A percentile compares a stretch with the other conserved stretches of the same genome.
Evolutionary conservation across 2,888 invertebrate species (phyloP).

Genomic region (Labia minor): DNA sequence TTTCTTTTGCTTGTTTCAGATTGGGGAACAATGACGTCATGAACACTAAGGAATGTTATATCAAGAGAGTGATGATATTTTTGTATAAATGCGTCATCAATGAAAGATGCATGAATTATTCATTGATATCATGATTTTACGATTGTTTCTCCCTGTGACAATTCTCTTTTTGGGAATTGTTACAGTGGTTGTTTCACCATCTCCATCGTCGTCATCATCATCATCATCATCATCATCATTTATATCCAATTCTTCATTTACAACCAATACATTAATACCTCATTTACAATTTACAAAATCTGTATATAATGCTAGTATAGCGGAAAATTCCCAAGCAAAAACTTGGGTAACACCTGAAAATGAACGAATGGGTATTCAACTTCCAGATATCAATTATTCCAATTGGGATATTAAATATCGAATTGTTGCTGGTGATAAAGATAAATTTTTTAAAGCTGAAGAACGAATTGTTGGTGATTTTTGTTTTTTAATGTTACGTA

Average conservation of each 20-base stretch:
- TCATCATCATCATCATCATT: background rate
- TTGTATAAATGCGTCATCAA: background rate
- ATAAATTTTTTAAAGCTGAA: conserved; percentile 87
- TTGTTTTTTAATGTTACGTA: conserved; percentile 82
- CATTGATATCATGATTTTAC: background rate
- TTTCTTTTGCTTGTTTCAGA: background rate
- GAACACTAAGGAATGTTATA: background rate
- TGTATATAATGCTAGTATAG: conserved; percentile 77
- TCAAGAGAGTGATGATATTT: background rate
- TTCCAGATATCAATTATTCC: conserved; percentile 34
- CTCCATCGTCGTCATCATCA: background rate
- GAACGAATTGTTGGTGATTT: conserved; percentile 84
- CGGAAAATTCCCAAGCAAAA: conserved; percentile 85
- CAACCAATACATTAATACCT: conserved; percentile 22
- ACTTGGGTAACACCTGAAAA: conserved; percentile 67
- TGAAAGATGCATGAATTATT: background rate
- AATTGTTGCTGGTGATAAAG: conserved; percentile 76
- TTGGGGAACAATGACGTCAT: background rate
- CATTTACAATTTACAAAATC: conserved; percentile 59
- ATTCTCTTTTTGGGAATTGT: background rate
- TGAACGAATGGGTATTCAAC: conserved; percentile 67
- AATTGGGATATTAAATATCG: conserved; percentile 57
- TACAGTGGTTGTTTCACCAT: background rate
- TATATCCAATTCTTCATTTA: conserved; percentile 21
- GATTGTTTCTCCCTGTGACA: background rate